Percentiles rank a stretch among this genome's conserved stretches.
Evolutionary conservation across 2,888 invertebrate genomes (phyloP).

Genomic region (Cantharis nigra): DNA sequence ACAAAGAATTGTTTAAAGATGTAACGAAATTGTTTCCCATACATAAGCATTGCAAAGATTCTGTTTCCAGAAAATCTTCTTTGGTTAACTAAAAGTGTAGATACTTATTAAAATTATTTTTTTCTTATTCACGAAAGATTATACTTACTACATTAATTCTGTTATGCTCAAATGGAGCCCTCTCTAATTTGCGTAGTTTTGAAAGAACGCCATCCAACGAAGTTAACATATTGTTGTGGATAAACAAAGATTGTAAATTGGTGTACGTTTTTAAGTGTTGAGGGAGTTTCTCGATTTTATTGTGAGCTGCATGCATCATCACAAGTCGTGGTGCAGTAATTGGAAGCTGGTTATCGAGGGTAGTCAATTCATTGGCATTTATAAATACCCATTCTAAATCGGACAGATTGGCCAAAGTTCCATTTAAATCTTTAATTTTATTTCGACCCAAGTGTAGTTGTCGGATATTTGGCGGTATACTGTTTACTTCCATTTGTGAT

Average conservation of each 20-base stretch:
- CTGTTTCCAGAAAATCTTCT: constrained; percentile 77
- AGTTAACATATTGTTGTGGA: constrained; percentile 73
- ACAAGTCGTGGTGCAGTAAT: constrained; percentile 67
- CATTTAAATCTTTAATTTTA: constrained; percentile 72
- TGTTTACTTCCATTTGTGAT: constrained; percentile 71
- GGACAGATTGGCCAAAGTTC: constrained; percentile 74
- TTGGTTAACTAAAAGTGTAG: constrained; percentile 63
- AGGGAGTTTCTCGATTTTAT: constrained; percentile 72
- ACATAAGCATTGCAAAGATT: constrained; percentile 70
- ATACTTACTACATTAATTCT: constrained; percentile 70
- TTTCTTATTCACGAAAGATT: background rate
- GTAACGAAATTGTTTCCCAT: constrained; percentile 74
- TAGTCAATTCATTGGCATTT: constrained; percentile 74
- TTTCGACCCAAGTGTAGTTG: constrained; percentile 78
- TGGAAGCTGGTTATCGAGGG: constrained; percentile 78
- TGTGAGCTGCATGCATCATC: constrained; percentile 75
- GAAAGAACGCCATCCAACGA: constrained; percentile 74
- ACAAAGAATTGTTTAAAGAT: constrained; percentile 73
- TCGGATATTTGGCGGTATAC: constrained; percentile 70
- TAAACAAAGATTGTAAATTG: constrained; percentile 71
- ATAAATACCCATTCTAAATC: constrained; percentile 79
- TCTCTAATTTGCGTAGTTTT: constrained; percentile 68
- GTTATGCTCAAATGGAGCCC: constrained; percentile 74
- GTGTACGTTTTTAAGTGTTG: constrained; percentile 72
- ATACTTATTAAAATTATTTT: background rate